Evolutionary conservation across 2,113 vertebrate species (phyloP).

Genomic region (Apus apus): DNA sequence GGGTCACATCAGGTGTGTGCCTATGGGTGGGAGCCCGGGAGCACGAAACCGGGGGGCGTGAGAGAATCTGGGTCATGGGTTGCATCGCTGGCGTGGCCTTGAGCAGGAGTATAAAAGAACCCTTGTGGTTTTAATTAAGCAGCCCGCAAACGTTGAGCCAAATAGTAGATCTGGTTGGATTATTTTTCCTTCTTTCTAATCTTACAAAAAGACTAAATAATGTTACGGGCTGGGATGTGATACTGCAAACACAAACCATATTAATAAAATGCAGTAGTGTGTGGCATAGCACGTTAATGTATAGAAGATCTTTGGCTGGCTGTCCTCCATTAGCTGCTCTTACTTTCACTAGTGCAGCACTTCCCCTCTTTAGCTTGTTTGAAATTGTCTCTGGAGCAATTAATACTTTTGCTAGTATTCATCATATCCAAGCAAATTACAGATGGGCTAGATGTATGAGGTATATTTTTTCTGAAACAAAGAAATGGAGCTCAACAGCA

Average conservation of each 20-base stretch:
- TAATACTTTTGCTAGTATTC: background rate
- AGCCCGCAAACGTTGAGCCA: background rate
- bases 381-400: background rate
- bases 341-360: background rate
- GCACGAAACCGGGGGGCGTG: fast-evolving
- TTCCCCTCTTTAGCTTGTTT: background rate
- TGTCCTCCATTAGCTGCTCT: background rate
- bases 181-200: slow-evolving; percentile 17
- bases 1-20: fast-evolving
- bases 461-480: background rate
- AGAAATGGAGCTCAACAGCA: no score
- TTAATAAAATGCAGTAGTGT: background rate
- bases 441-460: background rate
- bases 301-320: background rate
- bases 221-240: background rate
- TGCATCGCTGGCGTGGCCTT: fast-evolving
- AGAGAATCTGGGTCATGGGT: no score
- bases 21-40: background rate
- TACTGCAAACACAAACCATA: background rate
- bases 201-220: slow-evolving; percentile 20
- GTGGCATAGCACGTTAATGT: background rate
- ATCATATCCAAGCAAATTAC: background rate
- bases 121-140: background rate
- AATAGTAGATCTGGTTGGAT: background rate
- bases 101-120: background rate